Conservation (phyloP, 2,888 invertebrate genomes). For the Bugula neritina region DNA sequence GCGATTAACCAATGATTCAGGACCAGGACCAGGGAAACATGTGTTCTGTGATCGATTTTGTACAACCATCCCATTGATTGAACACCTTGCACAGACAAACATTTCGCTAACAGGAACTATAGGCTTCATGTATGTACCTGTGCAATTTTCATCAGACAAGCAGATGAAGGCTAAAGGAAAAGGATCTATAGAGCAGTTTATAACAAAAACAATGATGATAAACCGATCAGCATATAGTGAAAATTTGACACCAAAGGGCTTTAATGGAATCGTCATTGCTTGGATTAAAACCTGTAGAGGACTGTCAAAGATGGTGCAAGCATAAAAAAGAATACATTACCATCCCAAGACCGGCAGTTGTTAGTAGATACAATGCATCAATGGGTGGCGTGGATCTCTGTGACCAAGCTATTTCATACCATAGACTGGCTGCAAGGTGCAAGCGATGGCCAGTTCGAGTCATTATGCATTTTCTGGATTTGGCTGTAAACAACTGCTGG, state of each 20-base stretch:
- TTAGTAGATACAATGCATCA: background rate
- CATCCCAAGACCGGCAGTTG: background rate
- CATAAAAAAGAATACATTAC: background rate
- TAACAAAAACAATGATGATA: background rate
- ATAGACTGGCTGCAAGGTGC: background rate
- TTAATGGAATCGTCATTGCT: background rate
- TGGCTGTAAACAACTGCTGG: background rate
- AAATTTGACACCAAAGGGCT: background rate
- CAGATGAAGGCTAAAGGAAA: background rate
- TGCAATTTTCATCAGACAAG: background rate
- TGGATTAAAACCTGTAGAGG: background rate
- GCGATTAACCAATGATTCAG: background rate
- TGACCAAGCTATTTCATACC: too few relatives aligned
- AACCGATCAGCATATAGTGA: background rate
- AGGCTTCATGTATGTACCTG: background rate
- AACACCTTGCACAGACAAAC: background rate
- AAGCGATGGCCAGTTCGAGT: background rate
- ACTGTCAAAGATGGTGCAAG: slow-evolving; percentile 11
- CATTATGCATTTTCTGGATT: background rate
- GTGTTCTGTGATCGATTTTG: background rate
- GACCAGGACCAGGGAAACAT: background rate
- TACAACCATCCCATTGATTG: background rate
- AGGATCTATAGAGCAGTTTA: slow-evolving; percentile 8
- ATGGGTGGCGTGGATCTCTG: slow-evolving; percentile 20
- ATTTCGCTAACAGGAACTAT: slow-evolving; percentile 10